Conservation (phyloP, 2,797 vertebrate species). For the Ataeniobius toweri region DNA sequence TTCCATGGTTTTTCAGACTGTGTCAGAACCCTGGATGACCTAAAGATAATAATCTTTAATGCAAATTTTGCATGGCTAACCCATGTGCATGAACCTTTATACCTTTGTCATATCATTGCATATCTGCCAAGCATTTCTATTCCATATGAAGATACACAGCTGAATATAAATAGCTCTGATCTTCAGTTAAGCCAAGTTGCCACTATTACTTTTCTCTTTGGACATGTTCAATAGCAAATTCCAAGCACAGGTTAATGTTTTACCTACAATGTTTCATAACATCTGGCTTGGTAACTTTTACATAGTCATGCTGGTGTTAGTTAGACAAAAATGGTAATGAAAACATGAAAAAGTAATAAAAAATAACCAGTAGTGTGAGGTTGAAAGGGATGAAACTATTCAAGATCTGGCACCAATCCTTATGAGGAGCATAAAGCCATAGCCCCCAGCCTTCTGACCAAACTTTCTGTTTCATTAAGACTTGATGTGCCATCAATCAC, state of each 20-base stretch:
- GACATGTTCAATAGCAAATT: too few species aligned
- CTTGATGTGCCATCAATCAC: slow-evolving; percentile 55
- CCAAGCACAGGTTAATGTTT: background rate
- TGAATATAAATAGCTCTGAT: background rate
- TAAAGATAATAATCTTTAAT: background rate
- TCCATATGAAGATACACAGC: background rate
- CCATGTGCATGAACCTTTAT: background rate
- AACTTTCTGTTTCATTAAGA: slow-evolving; percentile 38
- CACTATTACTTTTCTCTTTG: too few species aligned
- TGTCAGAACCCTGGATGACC: background rate
- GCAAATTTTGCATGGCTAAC: background rate
- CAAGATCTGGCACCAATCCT: background rate
- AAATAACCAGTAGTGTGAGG: background rate
- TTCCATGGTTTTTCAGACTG: background rate
- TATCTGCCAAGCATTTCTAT: background rate
- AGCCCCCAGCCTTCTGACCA: slow-evolving; percentile 3
- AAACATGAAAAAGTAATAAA: background rate
- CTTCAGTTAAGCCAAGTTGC: too few species aligned
- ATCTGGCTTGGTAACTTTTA: background rate
- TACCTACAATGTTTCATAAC: background rate
- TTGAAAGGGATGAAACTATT: background rate
- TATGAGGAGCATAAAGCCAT: background rate
- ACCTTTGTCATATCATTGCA: background rate
- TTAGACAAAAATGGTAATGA: background rate
- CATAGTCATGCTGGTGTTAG: background rate